Base-by-base conservation (phyloP, 2,113 vertebrate genomes). In the Albula glossodonta region DNA sequence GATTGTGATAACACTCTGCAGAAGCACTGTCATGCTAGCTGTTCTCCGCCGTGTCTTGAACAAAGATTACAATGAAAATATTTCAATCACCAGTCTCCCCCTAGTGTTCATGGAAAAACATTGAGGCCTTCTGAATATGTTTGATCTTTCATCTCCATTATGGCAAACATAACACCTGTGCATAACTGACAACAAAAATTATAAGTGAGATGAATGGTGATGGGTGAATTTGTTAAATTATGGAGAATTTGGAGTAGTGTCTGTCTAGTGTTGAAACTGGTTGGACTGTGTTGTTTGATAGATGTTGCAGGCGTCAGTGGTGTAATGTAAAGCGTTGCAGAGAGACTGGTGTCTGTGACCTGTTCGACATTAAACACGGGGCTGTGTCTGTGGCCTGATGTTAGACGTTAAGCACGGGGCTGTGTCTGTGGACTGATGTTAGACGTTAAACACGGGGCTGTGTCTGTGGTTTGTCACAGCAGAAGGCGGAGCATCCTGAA, bases 401-500 rank as follows among this genome's bases (percentile, higher is more conserved):
- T 60, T 60, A 12, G 56, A 60, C 0, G 2, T 60, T 12, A 60
- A 3, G 13, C 8, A 12, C 31, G 1, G 31, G 31, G 0, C 31
- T 41, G 31, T 41, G 2, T n/a, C 13, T 70, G 63, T 25, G 63
- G 63, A 7, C n/a, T 25, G 63, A 70, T 70, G 63, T 70, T n/a
- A 22, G 19, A 70, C 1, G 1, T 19, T 22, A 70, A 2, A n/a
- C 5, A 70, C 50, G 2, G 51, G 51, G 4, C n/a, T 56, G 51
- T 31, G 79, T 49, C 53, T 15, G 56, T 70, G 22, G 48, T 49
- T 7, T 74, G 48, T 9, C 19, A 4, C 48, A 80, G 25, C 4
- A 99, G 97, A 92, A 95, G 97, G 66, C 96, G 97, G 56, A 96
- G 95, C 2, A 95, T 99, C 51, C 94, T 99, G 88, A 98, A 97